These are phyloP conservation scores for Rhopalosiphum padi DNA, from an alignment of 1,140 invertebrate species.

Conservation along the genomic window DNA sequence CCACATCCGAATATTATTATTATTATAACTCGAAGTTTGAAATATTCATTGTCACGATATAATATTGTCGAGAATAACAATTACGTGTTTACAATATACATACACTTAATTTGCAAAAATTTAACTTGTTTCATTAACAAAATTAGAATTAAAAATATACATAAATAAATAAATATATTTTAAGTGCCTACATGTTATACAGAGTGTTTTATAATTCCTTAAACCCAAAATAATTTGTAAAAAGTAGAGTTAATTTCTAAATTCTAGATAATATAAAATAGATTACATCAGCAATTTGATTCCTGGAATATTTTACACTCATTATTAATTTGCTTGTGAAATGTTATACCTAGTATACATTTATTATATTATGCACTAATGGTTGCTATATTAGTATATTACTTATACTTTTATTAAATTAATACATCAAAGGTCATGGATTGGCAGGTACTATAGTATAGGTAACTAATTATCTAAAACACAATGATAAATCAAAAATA, in stretches of 20 bases:
- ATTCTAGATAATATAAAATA: background rate
- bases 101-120: no score
- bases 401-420: background rate
- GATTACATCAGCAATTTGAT: background rate
- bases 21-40: background rate
- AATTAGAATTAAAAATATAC: background rate
- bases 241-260: background rate
- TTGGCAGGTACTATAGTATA: background rate
- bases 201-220: background rate
- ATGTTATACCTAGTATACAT: background rate
- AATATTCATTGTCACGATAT: background rate
- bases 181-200: background rate
- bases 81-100: background rate
- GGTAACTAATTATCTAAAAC: background rate
- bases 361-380: background rate
- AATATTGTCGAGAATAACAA: background rate
- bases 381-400: background rate
- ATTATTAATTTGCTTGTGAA: background rate
- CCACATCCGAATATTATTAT: background rate
- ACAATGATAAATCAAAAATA: background rate
- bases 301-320: background rate
- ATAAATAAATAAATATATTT: background rate
- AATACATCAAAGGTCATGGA: background rate
- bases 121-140: background rate
- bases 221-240: background rate